Evolutionary conservation across 2,888 invertebrate genomes (phyloP), one percentile per base, ranked within the genome.

Genomic region (Automeris io): DNA sequence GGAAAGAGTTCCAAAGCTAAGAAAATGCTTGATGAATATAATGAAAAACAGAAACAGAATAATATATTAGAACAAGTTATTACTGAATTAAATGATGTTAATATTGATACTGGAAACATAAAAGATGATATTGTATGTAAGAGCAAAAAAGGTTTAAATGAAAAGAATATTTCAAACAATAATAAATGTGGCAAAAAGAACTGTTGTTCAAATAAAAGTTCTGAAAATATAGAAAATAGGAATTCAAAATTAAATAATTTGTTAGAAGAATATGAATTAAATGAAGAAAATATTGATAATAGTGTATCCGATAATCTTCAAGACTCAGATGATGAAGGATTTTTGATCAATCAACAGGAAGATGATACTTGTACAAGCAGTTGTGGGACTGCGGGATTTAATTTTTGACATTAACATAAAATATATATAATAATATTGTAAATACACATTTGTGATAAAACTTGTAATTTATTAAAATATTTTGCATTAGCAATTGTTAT

Each of bases 1-100:
- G 95, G 95, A 2, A 96, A 96, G 73, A 92, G 93, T 39, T 94
- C 93, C n/a, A 93, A 92, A 69, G 92, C 91, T 1, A 92, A 92
- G 51, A 88, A 87, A 53, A 88, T 91, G 85, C 76, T 91, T 23
- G 88, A 89, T 18, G 88, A 90, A 52, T 89, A 90, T 44, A 48
- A 79, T 48, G 57, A 68, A 40, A 73, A 61, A 40, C 66, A 73
- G 36, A 45, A 45, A 34, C 48, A 50, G 16, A 47, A 54, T 9
- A 44, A 39, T 24, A 18, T 22, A 32, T 44, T 73, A 41, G 45
- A 51, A 23, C 35, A 60, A 41, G 66, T 56, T 29, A 43, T 73
- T 8, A 53, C 58, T 40, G 71, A 80, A 32, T 56, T 83, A 40
- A 63, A 74, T 42, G 62, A 69, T 36, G 39, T 42, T 13, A 45